Evolutionary conservation across 2,113 vertebrate genomes (phyloP).

Genomic region (Silurus asotus): DNA sequence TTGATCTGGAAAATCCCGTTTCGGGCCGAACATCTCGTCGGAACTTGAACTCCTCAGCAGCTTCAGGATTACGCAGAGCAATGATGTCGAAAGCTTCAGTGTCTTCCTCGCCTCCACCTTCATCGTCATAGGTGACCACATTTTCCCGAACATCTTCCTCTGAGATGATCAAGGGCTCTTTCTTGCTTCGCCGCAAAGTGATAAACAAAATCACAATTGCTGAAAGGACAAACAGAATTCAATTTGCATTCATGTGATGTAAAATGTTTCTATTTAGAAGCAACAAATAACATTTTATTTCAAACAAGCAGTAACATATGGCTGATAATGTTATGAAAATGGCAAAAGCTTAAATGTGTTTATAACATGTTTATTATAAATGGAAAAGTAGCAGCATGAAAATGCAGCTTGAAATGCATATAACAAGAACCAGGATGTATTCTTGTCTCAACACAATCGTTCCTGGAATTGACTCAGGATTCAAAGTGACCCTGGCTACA

Average conservation of each 20-base stretch:
- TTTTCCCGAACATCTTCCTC: conserved; percentile 87
- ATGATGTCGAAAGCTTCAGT: conserved; percentile 94
- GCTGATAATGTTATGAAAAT: not conserved
- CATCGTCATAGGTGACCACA: conserved; percentile 91
- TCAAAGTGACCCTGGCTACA: not conserved
- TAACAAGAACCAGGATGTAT: not conserved
- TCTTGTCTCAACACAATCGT: not conserved
- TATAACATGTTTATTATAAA: not conserved
- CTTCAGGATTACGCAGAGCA: conserved; percentile 80
- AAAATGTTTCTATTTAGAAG: not conserved
- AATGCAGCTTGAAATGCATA: not conserved
- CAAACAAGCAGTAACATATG: not conserved
- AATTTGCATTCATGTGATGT: not conserved
- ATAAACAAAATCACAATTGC: conserved; percentile 83
- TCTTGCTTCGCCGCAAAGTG: conserved; percentile 81
- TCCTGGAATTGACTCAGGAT: not conserved
- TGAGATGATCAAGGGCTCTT: conserved; percentile 84
- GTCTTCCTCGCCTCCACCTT: conserved; percentile 94
- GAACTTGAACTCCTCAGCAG: conserved; percentile 88
- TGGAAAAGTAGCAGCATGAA: not conserved
- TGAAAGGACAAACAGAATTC: conserved; percentile 55
- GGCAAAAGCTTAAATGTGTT: not conserved
- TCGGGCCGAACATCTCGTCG: conserved; percentile 88
- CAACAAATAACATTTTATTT: not conserved
- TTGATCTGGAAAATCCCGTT: conserved; percentile 62